phyloP scores from a whole-genome alignment of 2,113 vertebrate genomes.

The Spizaetus ornatus region DNA sequence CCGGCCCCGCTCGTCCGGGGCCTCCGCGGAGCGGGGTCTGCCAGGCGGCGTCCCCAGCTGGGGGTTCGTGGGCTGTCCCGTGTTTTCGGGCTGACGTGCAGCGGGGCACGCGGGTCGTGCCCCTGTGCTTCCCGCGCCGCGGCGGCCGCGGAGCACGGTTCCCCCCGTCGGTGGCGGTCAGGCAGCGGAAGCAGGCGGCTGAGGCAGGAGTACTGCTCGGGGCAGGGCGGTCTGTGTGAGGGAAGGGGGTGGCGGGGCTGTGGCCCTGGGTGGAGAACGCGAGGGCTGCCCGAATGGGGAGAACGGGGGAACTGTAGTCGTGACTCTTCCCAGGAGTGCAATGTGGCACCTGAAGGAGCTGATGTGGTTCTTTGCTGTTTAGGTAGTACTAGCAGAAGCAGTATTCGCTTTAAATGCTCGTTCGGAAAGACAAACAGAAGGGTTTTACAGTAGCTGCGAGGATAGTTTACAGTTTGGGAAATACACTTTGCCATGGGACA shows the following conservation, averaged over 20 bases:
- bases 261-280: accelerated
- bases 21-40: not conserved
- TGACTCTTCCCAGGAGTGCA: accelerated
- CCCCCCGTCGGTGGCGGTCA: not conserved
- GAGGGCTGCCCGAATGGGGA: not conserved
- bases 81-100: accelerated
- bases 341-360: not conserved
- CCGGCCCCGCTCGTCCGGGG: too few species aligned
- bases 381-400: accelerated
- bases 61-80: not conserved
- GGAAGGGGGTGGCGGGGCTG: accelerated
- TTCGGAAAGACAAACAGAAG: not conserved
- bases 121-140: not conserved
- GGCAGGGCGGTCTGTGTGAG: accelerated
- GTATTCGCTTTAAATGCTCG: accelerated
- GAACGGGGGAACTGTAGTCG: accelerated
- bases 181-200: accelerated
- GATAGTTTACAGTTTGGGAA: not conserved
- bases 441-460: not conserved
- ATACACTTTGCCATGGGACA: accelerated
- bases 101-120: not conserved
- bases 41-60: not conserved
- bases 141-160: accelerated
- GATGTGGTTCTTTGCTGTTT: accelerated
- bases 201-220: accelerated